phyloP scores from a whole-genome alignment of 2,888 invertebrate genomes.

The Chymomyza amoena region DNA sequence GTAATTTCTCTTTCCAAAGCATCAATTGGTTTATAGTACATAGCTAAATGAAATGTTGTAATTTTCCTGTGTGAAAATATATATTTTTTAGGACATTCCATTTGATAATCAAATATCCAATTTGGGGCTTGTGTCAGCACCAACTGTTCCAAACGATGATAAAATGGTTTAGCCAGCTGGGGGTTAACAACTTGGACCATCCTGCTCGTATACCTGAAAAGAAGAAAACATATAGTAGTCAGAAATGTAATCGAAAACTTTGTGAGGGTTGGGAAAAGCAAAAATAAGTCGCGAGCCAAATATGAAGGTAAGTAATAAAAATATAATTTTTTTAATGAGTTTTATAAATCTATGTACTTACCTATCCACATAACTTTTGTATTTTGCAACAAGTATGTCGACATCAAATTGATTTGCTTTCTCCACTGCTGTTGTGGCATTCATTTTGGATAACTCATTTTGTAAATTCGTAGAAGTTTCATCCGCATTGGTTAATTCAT shows the following conservation, averaged over 20 bases:
- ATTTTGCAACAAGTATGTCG: background rate
- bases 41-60: constrained; percentile 34
- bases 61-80: constrained; percentile 44
- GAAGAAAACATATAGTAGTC: too few relatives aligned
- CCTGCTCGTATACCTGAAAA: background rate
- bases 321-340: too few relatives aligned
- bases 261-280: too few relatives aligned
- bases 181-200: background rate
- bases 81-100: constrained; percentile 36
- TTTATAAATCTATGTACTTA: background rate
- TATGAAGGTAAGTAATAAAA: too few relatives aligned
- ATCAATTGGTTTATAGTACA: constrained; percentile 51
- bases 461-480: background rate
- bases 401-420: background rate
- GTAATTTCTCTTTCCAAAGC: constrained; percentile 20
- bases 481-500: constrained; percentile 1
- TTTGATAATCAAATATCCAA: constrained; percentile 66
- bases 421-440: constrained; percentile 8
- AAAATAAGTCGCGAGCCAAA: too few relatives aligned
- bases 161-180: constrained; percentile 23
- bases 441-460: constrained; percentile 8
- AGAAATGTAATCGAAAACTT: too few relatives aligned
- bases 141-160: constrained; percentile 28
- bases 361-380: background rate
- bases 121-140: constrained; percentile 37